A percentile compares a stretch with the other conserved stretches of the same genome.
Conservation (phyloP, 2,113 vertebrate genomes). For the Maccullochella peelii region DNA sequence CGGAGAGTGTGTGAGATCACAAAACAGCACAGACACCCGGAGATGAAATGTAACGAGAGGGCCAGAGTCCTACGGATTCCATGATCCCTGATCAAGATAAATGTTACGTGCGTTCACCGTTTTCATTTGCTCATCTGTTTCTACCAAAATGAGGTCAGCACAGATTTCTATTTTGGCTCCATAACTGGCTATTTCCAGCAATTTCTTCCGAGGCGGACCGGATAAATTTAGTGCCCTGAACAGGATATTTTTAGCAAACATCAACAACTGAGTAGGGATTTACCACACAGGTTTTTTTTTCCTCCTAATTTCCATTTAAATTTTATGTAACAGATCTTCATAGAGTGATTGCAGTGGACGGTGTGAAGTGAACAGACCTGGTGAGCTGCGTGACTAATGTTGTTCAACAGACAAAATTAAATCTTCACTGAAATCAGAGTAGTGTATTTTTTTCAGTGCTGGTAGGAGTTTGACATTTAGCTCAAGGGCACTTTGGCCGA, state of each 20-base stretch:
- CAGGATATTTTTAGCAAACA: conserved; percentile 68
- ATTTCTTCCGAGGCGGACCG: conserved; percentile 53
- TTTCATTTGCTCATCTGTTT: conserved; percentile 64
- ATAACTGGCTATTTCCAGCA: conserved; percentile 71
- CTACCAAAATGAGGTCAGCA: conserved; percentile 67
- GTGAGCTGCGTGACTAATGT: conserved; percentile 1
- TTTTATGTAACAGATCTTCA: conserved; percentile 51
- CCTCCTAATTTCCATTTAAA: conserved; percentile 17
- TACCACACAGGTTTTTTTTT: conserved; percentile 38
- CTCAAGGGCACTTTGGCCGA: conserved; percentile 18
- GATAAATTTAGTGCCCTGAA: conserved; percentile 73
- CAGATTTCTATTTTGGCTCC: conserved; percentile 70
- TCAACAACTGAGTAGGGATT: conserved; percentile 62
- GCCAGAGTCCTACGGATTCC: conserved; percentile 56
- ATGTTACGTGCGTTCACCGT: conserved; percentile 29
- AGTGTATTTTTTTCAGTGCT: background rate
- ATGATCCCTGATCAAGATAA: conserved; percentile 74
- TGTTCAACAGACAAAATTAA: conserved; percentile 20
- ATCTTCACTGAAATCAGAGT: background rate
- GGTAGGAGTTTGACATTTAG: background rate
- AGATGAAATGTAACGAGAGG: conserved; percentile 48
- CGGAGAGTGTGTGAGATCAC: conserved; percentile 21
- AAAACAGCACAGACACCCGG: conserved; percentile 13
- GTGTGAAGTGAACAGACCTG: background rate
- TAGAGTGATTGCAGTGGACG: background rate